Conservation (phyloP, 2,113 vertebrate species). For the Macaca mulatta region DNA sequence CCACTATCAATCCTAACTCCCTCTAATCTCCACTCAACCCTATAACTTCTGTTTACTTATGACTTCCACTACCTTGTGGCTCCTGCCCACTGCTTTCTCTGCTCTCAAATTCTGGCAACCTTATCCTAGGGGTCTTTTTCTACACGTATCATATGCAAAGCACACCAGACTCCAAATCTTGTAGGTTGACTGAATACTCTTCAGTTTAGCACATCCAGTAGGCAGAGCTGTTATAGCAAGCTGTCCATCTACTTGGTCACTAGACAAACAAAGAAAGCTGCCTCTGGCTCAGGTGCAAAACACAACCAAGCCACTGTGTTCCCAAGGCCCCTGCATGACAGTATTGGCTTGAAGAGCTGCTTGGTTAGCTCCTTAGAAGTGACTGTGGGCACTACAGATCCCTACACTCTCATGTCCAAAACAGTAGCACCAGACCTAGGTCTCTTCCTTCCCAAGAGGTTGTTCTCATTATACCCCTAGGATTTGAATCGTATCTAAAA, state of each 20-base stretch:
- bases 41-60: not conserved
- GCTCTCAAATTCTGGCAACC: not conserved
- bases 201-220: not conserved
- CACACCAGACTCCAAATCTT: not conserved
- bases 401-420: not conserved
- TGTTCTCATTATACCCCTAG: not conserved
- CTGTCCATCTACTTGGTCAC: not conserved
- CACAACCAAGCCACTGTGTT: not conserved
- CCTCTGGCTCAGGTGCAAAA: not conserved
- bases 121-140: not conserved
- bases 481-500: not conserved
- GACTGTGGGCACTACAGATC: not conserved
- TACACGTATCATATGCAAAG: not conserved
- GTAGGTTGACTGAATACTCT: not conserved
- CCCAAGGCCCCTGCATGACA: not conserved
- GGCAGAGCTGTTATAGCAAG: not conserved
- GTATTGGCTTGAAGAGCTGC: not conserved
- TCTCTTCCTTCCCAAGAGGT: not conserved
- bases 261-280: not conserved
- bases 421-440: not conserved
- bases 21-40: not conserved
- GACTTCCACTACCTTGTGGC: not conserved
- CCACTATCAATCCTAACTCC: not conserved
- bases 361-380: not conserved
- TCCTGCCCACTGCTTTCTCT: not conserved